Percentiles rank a stretch among this genome's conserved stretches.
These are phyloP conservation scores for Guaruba guarouba DNA, from an alignment of 2,113 vertebrate genomes.

Conservation along the genomic window DNA sequence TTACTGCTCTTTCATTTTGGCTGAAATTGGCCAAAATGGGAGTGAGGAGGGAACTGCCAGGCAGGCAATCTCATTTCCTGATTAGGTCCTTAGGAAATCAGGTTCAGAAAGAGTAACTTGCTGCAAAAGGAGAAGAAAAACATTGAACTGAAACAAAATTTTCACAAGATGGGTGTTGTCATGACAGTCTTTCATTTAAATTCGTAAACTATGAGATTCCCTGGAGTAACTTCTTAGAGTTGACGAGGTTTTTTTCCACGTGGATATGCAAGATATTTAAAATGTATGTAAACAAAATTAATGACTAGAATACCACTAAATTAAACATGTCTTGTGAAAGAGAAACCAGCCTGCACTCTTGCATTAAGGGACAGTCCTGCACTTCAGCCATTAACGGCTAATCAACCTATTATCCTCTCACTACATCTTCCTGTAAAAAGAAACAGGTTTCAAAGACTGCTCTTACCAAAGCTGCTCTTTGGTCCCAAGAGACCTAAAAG, in stretches of 20 bases:
- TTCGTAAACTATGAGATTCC: background rate
- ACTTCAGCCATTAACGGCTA: background rate
- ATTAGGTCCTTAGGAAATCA: background rate
- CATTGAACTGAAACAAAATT: background rate
- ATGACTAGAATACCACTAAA: background rate
- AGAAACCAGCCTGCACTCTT: background rate
- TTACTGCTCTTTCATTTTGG: background rate
- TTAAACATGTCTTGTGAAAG: background rate
- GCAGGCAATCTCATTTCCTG: background rate
- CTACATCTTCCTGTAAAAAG: background rate
- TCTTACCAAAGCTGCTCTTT: background rate
- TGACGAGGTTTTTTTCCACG: background rate
- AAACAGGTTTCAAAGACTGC: background rate
- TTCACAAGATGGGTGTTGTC: background rate
- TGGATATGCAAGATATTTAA: background rate
- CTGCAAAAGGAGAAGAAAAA: background rate
- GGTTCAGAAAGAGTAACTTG: background rate
- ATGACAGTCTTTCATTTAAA: background rate
- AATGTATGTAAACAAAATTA: conserved; percentile 42
- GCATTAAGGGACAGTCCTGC: background rate
- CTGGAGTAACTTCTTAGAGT: background rate
- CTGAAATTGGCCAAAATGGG: background rate
- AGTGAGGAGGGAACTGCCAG: background rate
- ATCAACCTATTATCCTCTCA: background rate
- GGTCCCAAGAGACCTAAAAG: background rate